Evolutionary conservation across 2,113 vertebrate genomes (phyloP).

Genomic region (Globicephala melas): DNA sequence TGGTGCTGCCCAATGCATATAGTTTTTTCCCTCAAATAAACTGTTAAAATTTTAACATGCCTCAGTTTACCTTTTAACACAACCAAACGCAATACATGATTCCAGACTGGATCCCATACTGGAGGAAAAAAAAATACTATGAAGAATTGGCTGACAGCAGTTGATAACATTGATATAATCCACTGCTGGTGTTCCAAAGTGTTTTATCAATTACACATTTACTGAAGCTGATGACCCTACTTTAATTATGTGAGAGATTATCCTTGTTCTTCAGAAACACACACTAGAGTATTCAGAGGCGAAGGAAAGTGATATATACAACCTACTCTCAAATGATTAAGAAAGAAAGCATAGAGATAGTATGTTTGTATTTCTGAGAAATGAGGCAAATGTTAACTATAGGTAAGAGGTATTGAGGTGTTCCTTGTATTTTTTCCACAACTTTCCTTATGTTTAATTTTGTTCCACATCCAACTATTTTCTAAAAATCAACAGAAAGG

Average conservation of each 20-base stretch:
- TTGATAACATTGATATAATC: not conserved
- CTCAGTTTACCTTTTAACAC: not conserved
- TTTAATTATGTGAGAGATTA: not conserved
- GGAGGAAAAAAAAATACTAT: not conserved
- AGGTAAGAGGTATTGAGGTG: not conserved
- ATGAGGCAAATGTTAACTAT: not conserved
- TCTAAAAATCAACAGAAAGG: not conserved
- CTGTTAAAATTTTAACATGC: not conserved
- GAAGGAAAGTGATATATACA: not conserved
- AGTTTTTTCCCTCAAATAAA: not conserved
- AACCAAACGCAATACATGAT: not conserved
- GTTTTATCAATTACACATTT: not conserved
- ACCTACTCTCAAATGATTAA: not conserved
- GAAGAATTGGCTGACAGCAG: not conserved
- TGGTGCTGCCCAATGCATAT: not conserved
- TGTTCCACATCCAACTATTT: not conserved
- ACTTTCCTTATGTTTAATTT: not conserved
- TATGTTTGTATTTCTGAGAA: not conserved
- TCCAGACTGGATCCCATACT: not conserved
- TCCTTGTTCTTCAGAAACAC: not conserved
- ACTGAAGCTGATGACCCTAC: not conserved
- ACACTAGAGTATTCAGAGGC: not conserved
- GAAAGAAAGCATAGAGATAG: not conserved
- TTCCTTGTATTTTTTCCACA: not conserved
- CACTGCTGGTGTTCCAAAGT: not conserved